Base-by-base conservation (phyloP, 2,113 vertebrate genomes). In the Marmota monax region DNA sequence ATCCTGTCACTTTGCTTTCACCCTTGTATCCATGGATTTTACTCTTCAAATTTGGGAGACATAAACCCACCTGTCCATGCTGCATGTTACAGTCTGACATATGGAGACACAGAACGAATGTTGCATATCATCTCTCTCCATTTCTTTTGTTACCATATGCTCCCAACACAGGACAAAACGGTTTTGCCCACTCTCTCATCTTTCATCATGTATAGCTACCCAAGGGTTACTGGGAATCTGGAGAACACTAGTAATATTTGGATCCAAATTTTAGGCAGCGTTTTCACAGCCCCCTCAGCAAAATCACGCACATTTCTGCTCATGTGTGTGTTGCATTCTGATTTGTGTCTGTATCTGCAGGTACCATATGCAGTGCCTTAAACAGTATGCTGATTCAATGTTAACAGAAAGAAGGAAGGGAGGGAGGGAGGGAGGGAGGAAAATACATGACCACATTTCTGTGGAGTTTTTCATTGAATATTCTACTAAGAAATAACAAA, bases 71-170 rank as follows among this genome's bases (percentile, higher is more conserved):
- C 61, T 63, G 23, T 63, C 61, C 61, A 63, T 63, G 23, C 7
- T 4, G 8, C 25, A 27, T 63, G 61, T n/a, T n/a, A 70, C 4
- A 17, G 5, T 32, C 84, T 56, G 48, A 27, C 22, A 37, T 25
- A 5, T 0, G 8, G 16, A 32, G 16, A 69, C 17, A 29, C 14
- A 51, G 9, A 45, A 5, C 7, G 29, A 42, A 45, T 1, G 0
- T 2, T 8, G 34, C 73, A 4, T 37, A 16, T 34, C 18, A 0
- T 37, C 37, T 53, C 4, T n/a, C 53, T 45, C 13, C 32, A 67
- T 48, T 61, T 48, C 10, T 8, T 61, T 13, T 11, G 45, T 65
- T 78, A 11, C 29, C 32, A 16, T 2, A 4, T n/a, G 23, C 56
- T 90, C n/a, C 4, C 27, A 45, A 34, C 1, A 14, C 1, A 27